A percentile compares a stretch with the other conserved stretches of the same genome.
Evolutionary conservation across 1,140 invertebrate genomes (phyloP).

Genomic region (Atta colombica): DNA sequence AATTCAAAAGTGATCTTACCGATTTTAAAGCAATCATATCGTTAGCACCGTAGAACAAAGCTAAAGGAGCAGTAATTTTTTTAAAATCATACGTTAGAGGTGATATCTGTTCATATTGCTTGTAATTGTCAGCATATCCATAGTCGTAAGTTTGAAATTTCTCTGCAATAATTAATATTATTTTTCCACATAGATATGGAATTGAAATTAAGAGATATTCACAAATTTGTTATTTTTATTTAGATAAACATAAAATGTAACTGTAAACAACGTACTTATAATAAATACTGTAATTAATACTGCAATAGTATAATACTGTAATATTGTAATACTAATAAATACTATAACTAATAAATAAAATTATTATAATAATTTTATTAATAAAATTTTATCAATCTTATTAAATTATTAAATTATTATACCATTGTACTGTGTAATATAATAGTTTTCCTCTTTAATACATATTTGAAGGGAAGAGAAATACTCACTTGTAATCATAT

Average conservation of each 20-base stretch:
- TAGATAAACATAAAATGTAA: too few species aligned
- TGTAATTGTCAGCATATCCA: slow-evolving; percentile 86
- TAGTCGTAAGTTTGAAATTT: slow-evolving; percentile 84
- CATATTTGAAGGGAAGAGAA: neutral
- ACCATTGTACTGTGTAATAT: neutral
- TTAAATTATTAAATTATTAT: too few species aligned
- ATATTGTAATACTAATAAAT: too few species aligned
- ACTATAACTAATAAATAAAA: too few species aligned
- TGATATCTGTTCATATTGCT: slow-evolving; percentile 85
- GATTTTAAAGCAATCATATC: slow-evolving; percentile 87
- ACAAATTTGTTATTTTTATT: too few species aligned
- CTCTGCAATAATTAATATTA: slow-evolving; percentile 6
- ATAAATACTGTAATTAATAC: too few species aligned
- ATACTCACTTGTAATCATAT: slow-evolving; percentile 87
- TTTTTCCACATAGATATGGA: neutral
- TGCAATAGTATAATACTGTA: too few species aligned
- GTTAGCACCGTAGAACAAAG: slow-evolving; percentile 88
- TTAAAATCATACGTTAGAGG: slow-evolving; percentile 88
- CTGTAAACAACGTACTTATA: too few species aligned
- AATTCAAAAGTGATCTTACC: slow-evolving; percentile 53
- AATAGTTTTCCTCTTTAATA: neutral
- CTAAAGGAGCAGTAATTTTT: slow-evolving; percentile 88
- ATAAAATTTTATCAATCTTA: too few species aligned
- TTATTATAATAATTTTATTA: too few species aligned
- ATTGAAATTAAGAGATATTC: too few species aligned